phyloP scores from a whole-genome alignment of 2,797 vertebrate genomes.

The Pachyuromys duprasi region DNA sequence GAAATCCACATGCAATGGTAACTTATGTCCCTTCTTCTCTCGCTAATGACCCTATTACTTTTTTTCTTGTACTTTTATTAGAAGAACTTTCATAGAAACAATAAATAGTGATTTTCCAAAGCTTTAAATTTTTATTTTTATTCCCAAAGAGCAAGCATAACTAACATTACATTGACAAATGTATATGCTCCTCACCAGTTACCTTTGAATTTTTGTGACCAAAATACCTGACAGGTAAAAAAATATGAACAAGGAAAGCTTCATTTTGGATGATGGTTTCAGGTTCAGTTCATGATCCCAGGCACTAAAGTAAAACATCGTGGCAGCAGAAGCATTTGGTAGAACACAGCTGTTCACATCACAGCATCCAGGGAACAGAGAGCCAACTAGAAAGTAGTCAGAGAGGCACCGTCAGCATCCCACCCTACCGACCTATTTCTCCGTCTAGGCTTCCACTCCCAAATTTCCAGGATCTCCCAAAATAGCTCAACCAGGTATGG shows the following conservation, averaged over 20 bases:
- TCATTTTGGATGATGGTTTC: background rate
- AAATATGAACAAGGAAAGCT: background rate
- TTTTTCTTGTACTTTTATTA: conserved; percentile 20
- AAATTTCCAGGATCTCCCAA: background rate
- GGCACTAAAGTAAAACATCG: background rate
- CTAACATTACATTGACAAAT: conserved; percentile 30
- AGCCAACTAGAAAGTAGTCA: background rate
- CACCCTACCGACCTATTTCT: background rate
- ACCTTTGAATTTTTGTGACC: background rate
- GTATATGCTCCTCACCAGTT: background rate
- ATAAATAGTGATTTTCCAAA: conserved; percentile 35
- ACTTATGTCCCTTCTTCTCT: background rate
- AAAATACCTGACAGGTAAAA: background rate
- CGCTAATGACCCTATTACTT: background rate
- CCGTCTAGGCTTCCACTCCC: background rate
- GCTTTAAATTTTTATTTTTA: background rate
- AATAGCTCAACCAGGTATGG: background rate
- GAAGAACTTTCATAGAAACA: conserved; percentile 33
- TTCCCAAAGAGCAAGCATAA: background rate
- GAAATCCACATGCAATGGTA: conserved; percentile 10
- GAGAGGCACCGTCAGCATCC: background rate
- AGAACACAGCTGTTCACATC: background rate
- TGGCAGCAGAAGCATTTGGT: background rate
- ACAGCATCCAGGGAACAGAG: background rate
- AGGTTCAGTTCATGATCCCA: background rate